phyloP scores from a whole-genome alignment of 2,113 vertebrate species.

The Eurystomus gularis region DNA sequence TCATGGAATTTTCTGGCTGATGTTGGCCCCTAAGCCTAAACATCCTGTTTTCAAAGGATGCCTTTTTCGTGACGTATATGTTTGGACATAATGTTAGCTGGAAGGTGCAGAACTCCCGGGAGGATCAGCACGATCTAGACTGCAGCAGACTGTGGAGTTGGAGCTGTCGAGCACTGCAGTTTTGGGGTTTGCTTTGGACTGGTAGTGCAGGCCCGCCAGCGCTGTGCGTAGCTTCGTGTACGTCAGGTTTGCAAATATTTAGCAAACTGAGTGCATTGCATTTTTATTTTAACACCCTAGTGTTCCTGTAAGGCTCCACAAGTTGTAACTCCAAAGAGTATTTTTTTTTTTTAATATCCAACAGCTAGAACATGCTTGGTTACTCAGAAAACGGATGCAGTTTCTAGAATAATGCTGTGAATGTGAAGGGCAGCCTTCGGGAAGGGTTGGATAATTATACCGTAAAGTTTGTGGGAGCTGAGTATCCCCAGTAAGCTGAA shows the following conservation, averaged over 20 bases:
- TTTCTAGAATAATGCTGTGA: not conserved
- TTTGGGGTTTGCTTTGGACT: not conserved
- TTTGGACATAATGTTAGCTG: not conserved
- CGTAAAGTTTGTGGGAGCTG: constrained; percentile 3
- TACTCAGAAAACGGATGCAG: not conserved
- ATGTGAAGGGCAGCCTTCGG: not conserved
- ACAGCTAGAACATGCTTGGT: not conserved
- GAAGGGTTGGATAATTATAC: constrained; percentile 3
- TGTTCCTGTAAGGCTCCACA: not conserved
- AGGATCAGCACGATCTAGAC: accelerated
- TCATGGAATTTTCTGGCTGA: not conserved
- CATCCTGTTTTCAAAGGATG: not conserved
- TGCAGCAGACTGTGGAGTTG: not conserved
- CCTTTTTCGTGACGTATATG: not conserved
- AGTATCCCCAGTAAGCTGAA: not conserved
- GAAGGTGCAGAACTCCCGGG: not conserved
- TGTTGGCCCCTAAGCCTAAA: not conserved
- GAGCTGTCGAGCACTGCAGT: not conserved
- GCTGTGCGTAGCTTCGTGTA: not conserved
- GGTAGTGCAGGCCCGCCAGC: not conserved
- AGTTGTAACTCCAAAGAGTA: not conserved
- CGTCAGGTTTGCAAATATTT: not conserved
- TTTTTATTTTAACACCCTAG: not conserved
- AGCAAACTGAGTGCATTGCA: not conserved
- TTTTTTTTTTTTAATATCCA: not conserved